These are phyloP conservation scores for Bostrychus sinensis DNA, from an alignment of 2,113 vertebrate species.

Conservation along the genomic window DNA sequence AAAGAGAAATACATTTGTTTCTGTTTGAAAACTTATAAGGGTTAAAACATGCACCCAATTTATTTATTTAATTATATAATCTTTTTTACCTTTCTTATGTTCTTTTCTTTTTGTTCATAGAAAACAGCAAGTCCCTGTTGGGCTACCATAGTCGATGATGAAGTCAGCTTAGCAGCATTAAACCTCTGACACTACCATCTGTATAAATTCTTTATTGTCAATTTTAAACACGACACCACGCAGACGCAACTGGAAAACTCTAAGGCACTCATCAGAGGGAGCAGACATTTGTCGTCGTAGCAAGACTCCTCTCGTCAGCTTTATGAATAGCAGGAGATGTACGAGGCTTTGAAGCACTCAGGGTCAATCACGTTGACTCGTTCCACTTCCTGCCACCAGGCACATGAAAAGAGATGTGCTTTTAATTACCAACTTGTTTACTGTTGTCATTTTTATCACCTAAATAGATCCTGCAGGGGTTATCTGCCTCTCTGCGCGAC, in stretches of 20 bases:
- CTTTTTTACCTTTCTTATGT: too few species aligned
- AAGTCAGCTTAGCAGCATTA: not conserved
- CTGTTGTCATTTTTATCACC: slow-evolving; percentile 70
- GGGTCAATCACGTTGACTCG: slow-evolving; percentile 39
- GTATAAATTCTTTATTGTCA: not conserved
- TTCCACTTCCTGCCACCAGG: slow-evolving; percentile 58
- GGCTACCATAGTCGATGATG: too few species aligned
- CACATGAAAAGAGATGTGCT: slow-evolving; percentile 60
- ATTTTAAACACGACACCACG: slow-evolving; percentile 1
- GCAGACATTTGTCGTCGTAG: slow-evolving; percentile 34
- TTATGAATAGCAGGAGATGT: slow-evolving; percentile 37
- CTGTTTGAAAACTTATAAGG: too few species aligned
- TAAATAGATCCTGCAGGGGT: slow-evolving; percentile 56
- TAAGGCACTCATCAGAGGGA: not conserved
- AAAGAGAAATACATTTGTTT: too few species aligned
- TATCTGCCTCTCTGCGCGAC: slow-evolving; percentile 10
- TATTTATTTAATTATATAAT: too few species aligned
- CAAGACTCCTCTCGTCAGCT: slow-evolving; percentile 29
- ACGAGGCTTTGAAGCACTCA: slow-evolving; percentile 25
- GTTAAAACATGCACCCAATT: too few species aligned
- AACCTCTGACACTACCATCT: not conserved
- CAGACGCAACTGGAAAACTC: not conserved
- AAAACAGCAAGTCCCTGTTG: too few species aligned
- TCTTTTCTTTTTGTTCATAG: too few species aligned
- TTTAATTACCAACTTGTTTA: slow-evolving; percentile 76